These are phyloP conservation scores for Anarrhichthys ocellatus DNA, from an alignment of 2,113 vertebrate species.

Conservation along the genomic window DNA sequence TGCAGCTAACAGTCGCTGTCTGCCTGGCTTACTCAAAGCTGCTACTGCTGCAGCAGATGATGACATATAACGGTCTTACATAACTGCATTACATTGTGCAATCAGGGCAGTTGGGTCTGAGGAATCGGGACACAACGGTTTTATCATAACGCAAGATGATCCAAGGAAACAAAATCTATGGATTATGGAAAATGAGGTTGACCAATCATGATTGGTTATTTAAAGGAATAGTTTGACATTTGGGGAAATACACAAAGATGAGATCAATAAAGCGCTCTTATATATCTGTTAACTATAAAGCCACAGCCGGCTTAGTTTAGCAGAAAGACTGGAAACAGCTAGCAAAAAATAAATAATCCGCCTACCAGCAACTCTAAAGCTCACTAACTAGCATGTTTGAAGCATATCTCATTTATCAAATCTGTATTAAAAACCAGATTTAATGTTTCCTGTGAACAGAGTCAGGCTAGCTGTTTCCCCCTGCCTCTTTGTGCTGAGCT, in stretches of 20 bases:
- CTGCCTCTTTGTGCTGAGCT: not conserved
- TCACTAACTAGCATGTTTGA: not conserved
- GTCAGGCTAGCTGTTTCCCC: not conserved
- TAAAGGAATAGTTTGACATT: conserved; percentile 2
- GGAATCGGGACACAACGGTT: conserved; percentile 73
- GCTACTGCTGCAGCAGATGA: conserved; percentile 57
- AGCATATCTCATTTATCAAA: not conserved
- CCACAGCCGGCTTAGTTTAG: not conserved
- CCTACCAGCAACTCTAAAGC: not conserved
- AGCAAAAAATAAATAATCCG: not conserved
- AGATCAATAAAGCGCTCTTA: not conserved
- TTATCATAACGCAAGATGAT: conserved; percentile 63
- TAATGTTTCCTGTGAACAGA: not conserved
- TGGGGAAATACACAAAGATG: conserved; percentile 1
- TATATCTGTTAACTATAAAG: not conserved
- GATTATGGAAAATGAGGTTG: conserved; percentile 43
- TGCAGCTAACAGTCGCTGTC: conserved; percentile 43
- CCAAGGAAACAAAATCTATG: conserved; percentile 43
- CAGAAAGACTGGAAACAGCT: too few relatives aligned
- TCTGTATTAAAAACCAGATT: not conserved
- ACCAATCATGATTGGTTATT: conserved; percentile 33
- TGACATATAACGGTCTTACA: conserved; percentile 74
- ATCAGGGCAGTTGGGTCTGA: conserved; percentile 67
- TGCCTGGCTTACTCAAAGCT: conserved; percentile 50
- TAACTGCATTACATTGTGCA: conserved; percentile 80